A percentile compares a stretch with the other conserved stretches of the same genome.
Evolutionary conservation across 2,113 vertebrate species (phyloP).

Genomic region (Alexandromys fortis): DNA sequence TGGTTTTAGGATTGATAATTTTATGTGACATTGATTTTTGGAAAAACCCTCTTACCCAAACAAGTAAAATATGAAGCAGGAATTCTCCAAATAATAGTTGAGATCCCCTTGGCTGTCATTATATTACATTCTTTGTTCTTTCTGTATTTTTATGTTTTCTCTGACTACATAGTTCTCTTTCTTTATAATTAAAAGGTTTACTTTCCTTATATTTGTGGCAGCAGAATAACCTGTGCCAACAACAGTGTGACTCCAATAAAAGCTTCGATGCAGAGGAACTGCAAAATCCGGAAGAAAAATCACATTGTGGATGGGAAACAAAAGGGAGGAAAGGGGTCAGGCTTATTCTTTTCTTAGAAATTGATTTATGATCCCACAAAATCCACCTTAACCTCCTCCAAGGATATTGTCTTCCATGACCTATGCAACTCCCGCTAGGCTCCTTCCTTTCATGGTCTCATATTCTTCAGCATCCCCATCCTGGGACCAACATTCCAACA

Average conservation of each 20-base stretch:
- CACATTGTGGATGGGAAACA: background rate
- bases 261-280: background rate
- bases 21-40: background rate
- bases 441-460: background rate
- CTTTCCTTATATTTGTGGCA: background rate
- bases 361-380: background rate
- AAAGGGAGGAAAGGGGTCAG: background rate
- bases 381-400: background rate
- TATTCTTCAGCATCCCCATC: background rate
- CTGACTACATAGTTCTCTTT: background rate
- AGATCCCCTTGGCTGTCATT: background rate
- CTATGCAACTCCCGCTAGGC: background rate
- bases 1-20: constrained; percentile 19
- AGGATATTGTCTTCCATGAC: background rate
- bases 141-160: background rate
- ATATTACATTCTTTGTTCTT: background rate
- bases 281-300: background rate
- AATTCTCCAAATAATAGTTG: background rate
- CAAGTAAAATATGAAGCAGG: background rate
- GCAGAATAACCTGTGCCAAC: too few species aligned
- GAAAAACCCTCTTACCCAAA: background rate
- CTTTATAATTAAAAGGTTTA: background rate
- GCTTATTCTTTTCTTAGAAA: background rate
- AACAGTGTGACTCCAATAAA: background rate
- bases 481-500: background rate